phyloP scores from a whole-genome alignment of 2,888 invertebrate species.

The Phaedon cochleariae region DNA sequence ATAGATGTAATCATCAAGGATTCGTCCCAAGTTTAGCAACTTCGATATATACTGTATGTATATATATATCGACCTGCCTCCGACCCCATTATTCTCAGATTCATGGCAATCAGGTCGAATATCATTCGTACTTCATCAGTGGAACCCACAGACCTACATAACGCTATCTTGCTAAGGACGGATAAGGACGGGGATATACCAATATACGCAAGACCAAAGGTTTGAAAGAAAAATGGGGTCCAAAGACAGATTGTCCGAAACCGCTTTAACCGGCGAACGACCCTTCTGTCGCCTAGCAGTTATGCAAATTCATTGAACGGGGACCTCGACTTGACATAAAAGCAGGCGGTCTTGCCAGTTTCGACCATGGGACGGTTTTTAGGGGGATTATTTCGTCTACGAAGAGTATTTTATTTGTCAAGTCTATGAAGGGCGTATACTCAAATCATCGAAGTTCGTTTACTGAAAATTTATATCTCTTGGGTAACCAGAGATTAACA shows the following conservation, averaged over 20 bases:
- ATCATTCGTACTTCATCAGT: neutral
- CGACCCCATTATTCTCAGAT: too few relatives aligned
- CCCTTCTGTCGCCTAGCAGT: conserved; percentile 17
- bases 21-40: too few relatives aligned
- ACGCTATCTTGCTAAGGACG: neutral
- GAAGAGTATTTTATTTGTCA: conserved; percentile 23
- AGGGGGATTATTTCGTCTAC: conserved; percentile 22
- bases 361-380: conserved; percentile 20
- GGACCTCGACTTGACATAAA: conserved; percentile 13
- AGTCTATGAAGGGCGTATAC: neutral
- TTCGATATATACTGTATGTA: too few relatives aligned
- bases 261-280: conserved; percentile 14
- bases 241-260: conserved; percentile 22
- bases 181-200: neutral
- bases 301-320: conserved; percentile 15
- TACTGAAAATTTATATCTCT: too few relatives aligned
- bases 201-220: neutral
- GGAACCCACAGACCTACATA: neutral
- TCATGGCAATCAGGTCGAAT: neutral
- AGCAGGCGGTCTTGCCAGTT: neutral
- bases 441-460: too few relatives aligned
- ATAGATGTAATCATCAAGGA: too few relatives aligned
- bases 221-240: conserved; percentile 10
- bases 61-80: too few relatives aligned
- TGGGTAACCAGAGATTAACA: too few relatives aligned